Conservation (phyloP, 2,797 vertebrate genomes). For the Apodemus agrarius region DNA sequence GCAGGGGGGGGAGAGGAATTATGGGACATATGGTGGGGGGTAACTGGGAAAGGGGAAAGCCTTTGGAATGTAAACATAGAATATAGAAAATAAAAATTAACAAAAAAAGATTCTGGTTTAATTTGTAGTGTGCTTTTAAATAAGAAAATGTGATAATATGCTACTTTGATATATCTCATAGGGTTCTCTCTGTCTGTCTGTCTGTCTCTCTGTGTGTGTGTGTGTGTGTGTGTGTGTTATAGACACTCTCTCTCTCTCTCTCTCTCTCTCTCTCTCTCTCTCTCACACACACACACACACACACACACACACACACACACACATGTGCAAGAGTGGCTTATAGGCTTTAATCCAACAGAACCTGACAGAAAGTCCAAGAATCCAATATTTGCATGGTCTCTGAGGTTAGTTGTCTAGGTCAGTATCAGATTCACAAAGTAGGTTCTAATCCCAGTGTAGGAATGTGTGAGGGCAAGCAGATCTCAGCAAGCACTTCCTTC, state of each 20-base stretch:
- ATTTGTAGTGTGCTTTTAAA: not conserved
- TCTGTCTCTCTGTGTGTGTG: too few relatives aligned
- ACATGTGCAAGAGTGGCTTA: not conserved
- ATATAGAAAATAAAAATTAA: too few relatives aligned
- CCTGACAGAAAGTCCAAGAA: not conserved
- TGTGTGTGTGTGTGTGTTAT: too few relatives aligned
- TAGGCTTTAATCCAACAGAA: too few relatives aligned
- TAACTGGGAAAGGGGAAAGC: too few relatives aligned
- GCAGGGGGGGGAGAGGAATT: too few relatives aligned
- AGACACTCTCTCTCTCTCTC: too few relatives aligned
- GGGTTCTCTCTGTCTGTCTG: not conserved
- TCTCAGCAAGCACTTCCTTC: not conserved
- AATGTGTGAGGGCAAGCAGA: not conserved
- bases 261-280: too few relatives aligned
- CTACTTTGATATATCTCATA: not conserved
- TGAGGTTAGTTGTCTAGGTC: not conserved
- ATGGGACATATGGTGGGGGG: too few relatives aligned
- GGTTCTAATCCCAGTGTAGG: not conserved
- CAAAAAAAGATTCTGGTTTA: not conserved
- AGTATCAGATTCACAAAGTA: not conserved
- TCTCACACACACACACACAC: not conserved
- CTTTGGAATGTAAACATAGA: too few relatives aligned
- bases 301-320: not conserved
- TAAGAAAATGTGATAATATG: not conserved
- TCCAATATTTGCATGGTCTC: not conserved